A percentile compares a stretch with the other conserved stretches of the same genome.
These are phyloP conservation scores for Arion vulgaris DNA, from an alignment of 1,140 invertebrate genomes.

Conservation along the genomic window DNA sequence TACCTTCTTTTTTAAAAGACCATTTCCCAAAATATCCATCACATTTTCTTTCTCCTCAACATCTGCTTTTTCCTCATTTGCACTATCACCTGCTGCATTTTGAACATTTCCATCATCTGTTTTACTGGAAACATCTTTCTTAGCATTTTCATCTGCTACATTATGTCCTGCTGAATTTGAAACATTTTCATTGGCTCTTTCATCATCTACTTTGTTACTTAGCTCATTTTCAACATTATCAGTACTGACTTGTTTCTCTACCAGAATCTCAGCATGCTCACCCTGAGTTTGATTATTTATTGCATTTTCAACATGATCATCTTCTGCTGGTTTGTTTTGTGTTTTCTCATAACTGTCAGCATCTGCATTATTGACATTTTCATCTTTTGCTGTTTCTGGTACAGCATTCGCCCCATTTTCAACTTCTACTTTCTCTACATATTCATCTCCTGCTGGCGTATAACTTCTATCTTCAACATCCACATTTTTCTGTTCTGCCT, in stretches of 20 bases:
- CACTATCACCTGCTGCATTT: background rate
- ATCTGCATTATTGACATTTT: background rate
- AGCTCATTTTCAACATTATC: background rate
- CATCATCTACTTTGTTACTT: background rate
- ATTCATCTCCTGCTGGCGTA: background rate
- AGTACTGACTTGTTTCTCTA: background rate
- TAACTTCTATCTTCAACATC: background rate
- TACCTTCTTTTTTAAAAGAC: constrained; percentile 31
- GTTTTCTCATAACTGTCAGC: background rate
- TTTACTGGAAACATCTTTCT: background rate
- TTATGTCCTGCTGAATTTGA: background rate
- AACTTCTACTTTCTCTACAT: background rate
- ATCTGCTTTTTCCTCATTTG: constrained; percentile 1
- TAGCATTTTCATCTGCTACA: background rate
- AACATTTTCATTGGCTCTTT: background rate
- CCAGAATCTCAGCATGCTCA: background rate
- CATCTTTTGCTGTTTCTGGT: background rate
- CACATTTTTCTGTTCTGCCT: background rate
- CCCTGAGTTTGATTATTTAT: background rate
- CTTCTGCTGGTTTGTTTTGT: background rate
- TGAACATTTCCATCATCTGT: background rate
- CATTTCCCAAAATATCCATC: constrained; percentile 37
- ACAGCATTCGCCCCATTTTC: background rate
- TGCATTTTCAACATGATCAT: background rate
- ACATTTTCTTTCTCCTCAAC: background rate